These are phyloP conservation scores for Mimas tiliae DNA, from an alignment of 2,888 invertebrate species.

Conservation along the genomic window DNA sequence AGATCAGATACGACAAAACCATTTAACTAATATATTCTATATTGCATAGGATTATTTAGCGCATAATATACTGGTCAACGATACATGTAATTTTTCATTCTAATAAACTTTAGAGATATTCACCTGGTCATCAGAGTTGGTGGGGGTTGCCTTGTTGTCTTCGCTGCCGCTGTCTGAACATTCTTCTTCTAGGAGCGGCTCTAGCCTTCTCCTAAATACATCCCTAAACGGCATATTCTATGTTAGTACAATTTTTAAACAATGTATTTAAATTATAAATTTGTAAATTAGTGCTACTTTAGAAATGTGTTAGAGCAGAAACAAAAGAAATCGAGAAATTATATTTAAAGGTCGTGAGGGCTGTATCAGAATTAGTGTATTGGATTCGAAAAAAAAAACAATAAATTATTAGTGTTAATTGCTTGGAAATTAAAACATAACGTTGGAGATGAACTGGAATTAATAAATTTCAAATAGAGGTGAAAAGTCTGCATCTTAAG, in stretches of 20 bases:
- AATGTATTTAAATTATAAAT: background rate
- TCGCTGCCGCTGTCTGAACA: constrained; percentile 87
- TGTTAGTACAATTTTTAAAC: background rate
- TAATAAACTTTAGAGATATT: constrained; percentile 55
- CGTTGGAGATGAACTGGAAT: background rate
- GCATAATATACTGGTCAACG: constrained; percentile 30
- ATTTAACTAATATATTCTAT: constrained; percentile 5
- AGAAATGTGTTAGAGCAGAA: background rate
- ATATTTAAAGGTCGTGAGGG: too few relatives aligned
- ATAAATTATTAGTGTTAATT: too few relatives aligned
- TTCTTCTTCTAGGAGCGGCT: constrained; percentile 93
- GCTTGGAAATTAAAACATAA: background rate
- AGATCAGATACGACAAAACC: constrained; percentile 6
- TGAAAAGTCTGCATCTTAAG: background rate
- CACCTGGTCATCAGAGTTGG: constrained; percentile 82
- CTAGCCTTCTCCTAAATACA: constrained; percentile 88
- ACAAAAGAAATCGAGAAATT: too few relatives aligned
- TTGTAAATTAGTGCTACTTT: background rate
- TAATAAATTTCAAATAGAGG: background rate
- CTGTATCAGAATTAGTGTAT: too few relatives aligned
- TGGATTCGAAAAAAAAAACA: too few relatives aligned
- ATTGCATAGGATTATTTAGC: constrained; percentile 37
- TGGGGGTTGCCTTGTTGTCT: constrained; percentile 78
- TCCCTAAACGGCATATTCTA: constrained; percentile 59
- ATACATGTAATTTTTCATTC: background rate